phyloP scores from a whole-genome alignment of 2,888 invertebrate genomes.

The Yponomeuta cagnagella region DNA sequence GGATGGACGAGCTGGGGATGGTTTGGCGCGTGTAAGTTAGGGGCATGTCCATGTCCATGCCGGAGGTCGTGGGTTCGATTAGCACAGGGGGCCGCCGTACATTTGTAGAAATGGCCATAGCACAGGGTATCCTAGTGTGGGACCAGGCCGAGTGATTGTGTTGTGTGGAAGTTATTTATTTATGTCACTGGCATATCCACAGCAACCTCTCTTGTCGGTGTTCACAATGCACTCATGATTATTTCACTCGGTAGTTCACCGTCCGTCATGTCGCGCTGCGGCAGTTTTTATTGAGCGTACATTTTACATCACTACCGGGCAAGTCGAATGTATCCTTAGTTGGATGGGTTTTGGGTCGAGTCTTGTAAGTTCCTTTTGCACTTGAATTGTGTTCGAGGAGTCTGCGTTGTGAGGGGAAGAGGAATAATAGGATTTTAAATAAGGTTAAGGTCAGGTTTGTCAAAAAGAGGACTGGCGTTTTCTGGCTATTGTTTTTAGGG shows the following conservation, averaged over 20 bases:
- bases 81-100: too few relatives aligned
- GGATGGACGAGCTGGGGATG: too few relatives aligned
- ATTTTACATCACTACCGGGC: background rate
- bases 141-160: too few relatives aligned
- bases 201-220: conserved; percentile 29
- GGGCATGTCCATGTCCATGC: too few relatives aligned
- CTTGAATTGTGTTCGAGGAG: conserved; percentile 22
- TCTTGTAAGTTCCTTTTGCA: conserved; percentile 20
- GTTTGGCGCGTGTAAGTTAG: too few relatives aligned
- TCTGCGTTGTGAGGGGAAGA: conserved; percentile 26
- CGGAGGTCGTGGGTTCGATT: too few relatives aligned
- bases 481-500: background rate
- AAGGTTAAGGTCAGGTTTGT: conserved; percentile 65
- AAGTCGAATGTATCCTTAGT: conserved; percentile 5
- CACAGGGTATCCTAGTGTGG: too few relatives aligned
- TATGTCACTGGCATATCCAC: conserved; percentile 33
- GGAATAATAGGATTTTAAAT: conserved; percentile 68
- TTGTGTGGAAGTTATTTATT: background rate
- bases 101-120: too few relatives aligned
- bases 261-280: conserved; percentile 57
- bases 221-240: conserved; percentile 68
- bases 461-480: background rate
- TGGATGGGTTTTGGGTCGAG: conserved; percentile 26
- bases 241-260: conserved; percentile 57
- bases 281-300: conserved; percentile 49